Evolutionary conservation across 2,888 invertebrate species (phyloP).

Genomic region (Lithophane socia): DNA sequence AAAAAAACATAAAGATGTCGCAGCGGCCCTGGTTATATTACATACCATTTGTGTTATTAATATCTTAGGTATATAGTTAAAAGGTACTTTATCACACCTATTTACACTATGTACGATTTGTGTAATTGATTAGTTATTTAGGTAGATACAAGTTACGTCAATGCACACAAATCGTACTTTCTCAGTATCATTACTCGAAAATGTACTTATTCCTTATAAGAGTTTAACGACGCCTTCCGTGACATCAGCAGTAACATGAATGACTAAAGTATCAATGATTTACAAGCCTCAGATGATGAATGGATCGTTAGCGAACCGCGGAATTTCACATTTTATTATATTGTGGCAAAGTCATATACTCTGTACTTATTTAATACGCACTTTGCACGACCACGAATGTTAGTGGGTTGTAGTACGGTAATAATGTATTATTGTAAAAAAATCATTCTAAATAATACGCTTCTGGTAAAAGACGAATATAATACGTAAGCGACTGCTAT

Average conservation of each 20-base stretch:
- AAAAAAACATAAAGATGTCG: too few relatives aligned
- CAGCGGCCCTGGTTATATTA: too few relatives aligned
- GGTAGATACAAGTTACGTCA: neutral
- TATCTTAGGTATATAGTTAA: neutral
- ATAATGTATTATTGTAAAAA: neutral
- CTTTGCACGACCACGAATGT: neutral
- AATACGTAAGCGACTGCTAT: neutral
- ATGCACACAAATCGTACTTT: constrained; percentile 24
- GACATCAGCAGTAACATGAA: constrained; percentile 35
- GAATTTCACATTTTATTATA: constrained; percentile 32
- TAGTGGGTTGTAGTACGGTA: neutral
- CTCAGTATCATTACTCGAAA: constrained; percentile 1
- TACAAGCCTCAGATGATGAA: constrained; percentile 24
- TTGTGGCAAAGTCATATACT: neutral
- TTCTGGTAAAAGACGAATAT: neutral
- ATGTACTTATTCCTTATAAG: constrained; percentile 1
- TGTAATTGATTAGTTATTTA: neutral
- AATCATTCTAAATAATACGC: constrained; percentile 8
- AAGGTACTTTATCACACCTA: too few relatives aligned
- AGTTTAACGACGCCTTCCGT: constrained; percentile 16
- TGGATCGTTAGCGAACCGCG: constrained; percentile 19
- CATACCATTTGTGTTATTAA: neutral
- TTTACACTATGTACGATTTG: neutral
- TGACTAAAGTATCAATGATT: constrained; percentile 37
- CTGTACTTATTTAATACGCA: constrained; percentile 15